Evolutionary conservation across 2,888 invertebrate genomes (phyloP).

Genomic region (Drosophila subsilvestris): DNA sequence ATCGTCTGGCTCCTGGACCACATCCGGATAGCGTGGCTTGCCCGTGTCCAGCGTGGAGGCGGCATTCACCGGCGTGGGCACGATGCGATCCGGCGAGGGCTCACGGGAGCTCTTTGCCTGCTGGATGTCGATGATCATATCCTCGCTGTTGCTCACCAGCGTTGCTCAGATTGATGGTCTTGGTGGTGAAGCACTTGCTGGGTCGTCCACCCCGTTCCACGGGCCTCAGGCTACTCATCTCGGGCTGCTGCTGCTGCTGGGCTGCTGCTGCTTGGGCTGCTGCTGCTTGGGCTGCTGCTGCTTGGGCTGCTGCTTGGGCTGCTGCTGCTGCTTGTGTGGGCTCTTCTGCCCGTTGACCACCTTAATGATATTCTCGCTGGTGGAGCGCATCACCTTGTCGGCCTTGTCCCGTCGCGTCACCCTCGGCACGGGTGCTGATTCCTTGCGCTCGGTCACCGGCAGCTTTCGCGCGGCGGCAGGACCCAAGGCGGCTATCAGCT

Average conservation of each 20-base stretch:
- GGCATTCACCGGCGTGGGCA: constrained; percentile 87
- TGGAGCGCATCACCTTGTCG: constrained; percentile 86
- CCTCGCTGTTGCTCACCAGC: constrained; percentile 84
- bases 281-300: constrained; percentile 17
- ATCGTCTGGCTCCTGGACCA: constrained; percentile 90
- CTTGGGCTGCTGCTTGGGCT: neutral
- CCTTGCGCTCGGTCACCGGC: constrained; percentile 83
- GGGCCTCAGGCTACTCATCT: constrained; percentile 61
- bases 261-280: neutral
- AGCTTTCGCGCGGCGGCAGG: constrained; percentile 65
- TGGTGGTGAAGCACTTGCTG: constrained; percentile 85
- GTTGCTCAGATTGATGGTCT: constrained; percentile 85
- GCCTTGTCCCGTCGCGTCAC: constrained; percentile 83
- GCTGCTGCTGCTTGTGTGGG: neutral
- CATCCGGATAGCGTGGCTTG: constrained; percentile 89
- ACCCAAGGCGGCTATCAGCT: constrained; percentile 38
- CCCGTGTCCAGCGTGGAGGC: constrained; percentile 84
- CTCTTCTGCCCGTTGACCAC: constrained; percentile 77
- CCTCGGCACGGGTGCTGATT: constrained; percentile 84
- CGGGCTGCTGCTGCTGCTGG: constrained; percentile 45
- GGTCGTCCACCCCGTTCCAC: constrained; percentile 74
- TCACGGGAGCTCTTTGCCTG: constrained; percentile 91
- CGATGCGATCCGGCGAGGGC: constrained; percentile 89
- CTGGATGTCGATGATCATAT: constrained; percentile 87
- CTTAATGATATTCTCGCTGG: constrained; percentile 86